These are phyloP conservation scores for Leptinotarsa tumamoca DNA, from an alignment of 2,888 invertebrate genomes.

Conservation along the genomic window DNA sequence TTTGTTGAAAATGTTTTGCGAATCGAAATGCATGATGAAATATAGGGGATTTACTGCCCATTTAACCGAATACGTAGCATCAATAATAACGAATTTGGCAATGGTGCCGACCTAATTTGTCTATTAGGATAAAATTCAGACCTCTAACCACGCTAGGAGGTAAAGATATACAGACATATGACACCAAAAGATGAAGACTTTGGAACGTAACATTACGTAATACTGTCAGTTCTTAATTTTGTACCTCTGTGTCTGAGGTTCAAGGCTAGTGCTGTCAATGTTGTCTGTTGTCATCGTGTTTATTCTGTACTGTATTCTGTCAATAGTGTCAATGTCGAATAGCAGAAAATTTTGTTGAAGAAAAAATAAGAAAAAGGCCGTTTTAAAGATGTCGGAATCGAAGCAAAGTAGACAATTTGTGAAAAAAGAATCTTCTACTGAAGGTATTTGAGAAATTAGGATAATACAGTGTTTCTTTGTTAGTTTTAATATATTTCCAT, in stretches of 20 bases:
- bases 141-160: too few relatives aligned
- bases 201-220: too few relatives aligned
- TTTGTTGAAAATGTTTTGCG: too few relatives aligned
- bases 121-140: too few relatives aligned
- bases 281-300: neutral
- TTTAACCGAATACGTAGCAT: too few relatives aligned
- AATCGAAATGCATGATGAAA: too few relatives aligned
- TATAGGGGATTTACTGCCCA: too few relatives aligned
- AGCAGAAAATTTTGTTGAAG: conserved; percentile 2
- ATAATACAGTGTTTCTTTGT: neutral
- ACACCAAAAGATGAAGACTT: too few relatives aligned
- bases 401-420: conserved; percentile 70
- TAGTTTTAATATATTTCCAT: neutral
- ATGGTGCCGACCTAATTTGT: too few relatives aligned
- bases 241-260: neutral
- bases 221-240: too few relatives aligned
- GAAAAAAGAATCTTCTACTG: conserved; percentile 60
- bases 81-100: too few relatives aligned
- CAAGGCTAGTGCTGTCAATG: neutral
- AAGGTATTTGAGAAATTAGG: conserved; percentile 53
- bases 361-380: conserved; percentile 29
- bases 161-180: too few relatives aligned
- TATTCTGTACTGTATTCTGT: neutral
- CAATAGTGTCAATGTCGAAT: neutral
- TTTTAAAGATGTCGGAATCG: conserved; percentile 53